Base-by-base conservation (phyloP, 2,888 invertebrate genomes). In the Salpingus planirostris region DNA sequence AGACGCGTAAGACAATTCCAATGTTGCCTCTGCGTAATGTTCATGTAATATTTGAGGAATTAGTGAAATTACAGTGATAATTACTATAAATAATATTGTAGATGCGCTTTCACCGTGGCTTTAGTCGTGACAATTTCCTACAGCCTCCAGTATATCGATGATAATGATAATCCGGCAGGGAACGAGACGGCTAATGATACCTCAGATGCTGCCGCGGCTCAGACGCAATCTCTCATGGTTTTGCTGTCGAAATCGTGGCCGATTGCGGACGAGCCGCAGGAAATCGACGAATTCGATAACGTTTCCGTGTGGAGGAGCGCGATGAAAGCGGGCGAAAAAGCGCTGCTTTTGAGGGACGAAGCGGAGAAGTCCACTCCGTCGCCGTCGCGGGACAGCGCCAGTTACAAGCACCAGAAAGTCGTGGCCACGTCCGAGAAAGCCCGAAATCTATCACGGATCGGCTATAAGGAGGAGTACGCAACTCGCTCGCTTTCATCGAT, bases 371-470 rank as follows among this genome's bases (percentile, higher is more conserved):
- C 37, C 25, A 56, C 67, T 0, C 66, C 66, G 5, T 73, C 76
- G 0, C 46, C 77, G 22, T 63, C 62, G 1, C 44, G 63, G 0
- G 66, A 75, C 35, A 73, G 76, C 3, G 80, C 85, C 0, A 77
- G 80, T 13, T 75, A 70, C 42, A 71, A 76, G 22, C 86, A 86
- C 29, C 85, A 83, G 52, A 70, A 75, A 27, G 77, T 82, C 0
- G 70, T 82, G 1, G 76, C 76, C 27, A 80, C 82, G 0, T 68
- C 72, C 1, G 58, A 66, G 0, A 69, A 65, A 21, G 76, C 81
- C 0, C 72, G 76, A 11, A 68, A 73, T 2, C 43, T 84, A 23
- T 76, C 84, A 0, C 66, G 77, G 6, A 65, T 74, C 0, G 88
- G 81, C 0, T 78, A 75, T 49, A 74, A 76, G 1, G 74, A 78